phyloP scores from a whole-genome alignment of 1,140 invertebrate species.

The Antheraea pernyi region DNA sequence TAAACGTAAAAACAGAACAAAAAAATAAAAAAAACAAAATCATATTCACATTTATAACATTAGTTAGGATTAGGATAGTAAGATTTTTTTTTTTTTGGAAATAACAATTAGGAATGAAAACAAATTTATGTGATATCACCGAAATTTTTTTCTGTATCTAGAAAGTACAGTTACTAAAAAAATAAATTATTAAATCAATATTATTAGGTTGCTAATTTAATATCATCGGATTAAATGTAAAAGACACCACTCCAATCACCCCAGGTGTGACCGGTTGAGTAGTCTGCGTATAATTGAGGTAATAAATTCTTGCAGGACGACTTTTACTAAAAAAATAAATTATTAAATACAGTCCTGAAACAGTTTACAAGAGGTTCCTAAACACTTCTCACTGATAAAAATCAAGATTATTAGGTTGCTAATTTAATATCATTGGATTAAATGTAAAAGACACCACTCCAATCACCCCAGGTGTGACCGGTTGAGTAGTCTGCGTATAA shows the following conservation, averaged over 20 bases:
- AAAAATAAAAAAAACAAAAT: no score
- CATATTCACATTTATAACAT: no score
- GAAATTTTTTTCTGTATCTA: no score
- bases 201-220: slow-evolving; percentile 12
- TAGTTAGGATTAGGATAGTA: no score
- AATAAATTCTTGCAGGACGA: slow-evolving; percentile 64
- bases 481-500: slow-evolving; percentile 58
- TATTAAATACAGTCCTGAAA: neutral
- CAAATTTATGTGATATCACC: no score
- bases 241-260: slow-evolving; percentile 37
- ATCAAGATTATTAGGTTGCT: neutral
- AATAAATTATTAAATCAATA: neutral
- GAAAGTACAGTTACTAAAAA: no score
- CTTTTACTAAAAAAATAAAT: no score
- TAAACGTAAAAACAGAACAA: no score
- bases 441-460: slow-evolving; percentile 35
- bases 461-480: slow-evolving; percentile 51
- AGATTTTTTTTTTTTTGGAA: no score
- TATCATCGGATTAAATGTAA: slow-evolving; percentile 50
- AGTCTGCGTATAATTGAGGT: slow-evolving; percentile 66
- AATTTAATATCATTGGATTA: slow-evolving; percentile 45
- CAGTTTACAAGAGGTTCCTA: neutral
- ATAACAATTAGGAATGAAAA: no score
- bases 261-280: slow-evolving; percentile 49
- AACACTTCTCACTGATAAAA: neutral